Evolutionary conservation across 2,797 vertebrate species (phyloP), one percentile per base, ranked within the genome.

Genomic region (Periophthalmus magnuspinnatus): DNA sequence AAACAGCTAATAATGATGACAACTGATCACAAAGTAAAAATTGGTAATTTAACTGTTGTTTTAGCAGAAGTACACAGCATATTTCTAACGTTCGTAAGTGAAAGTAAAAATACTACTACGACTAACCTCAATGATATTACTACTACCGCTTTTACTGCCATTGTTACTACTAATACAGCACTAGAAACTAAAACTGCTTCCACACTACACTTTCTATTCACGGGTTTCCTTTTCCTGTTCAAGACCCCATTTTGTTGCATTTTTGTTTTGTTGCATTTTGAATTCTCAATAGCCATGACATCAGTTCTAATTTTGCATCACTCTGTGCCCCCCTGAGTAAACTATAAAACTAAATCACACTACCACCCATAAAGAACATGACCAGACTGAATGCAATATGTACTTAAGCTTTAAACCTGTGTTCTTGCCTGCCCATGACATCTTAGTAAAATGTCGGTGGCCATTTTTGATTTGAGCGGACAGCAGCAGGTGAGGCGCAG

Each of bases 1-100:
- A 50, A 4, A 17, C n/a, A n/a, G 41, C 55, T 62, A 16, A 76
- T 75, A 84, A 81, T 65, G 54, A 77, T 78, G 77, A 77, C 72
- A 68, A 10, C 68, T 74, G 72, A 73, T 77, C 74, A 77, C n/a
- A n/a, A n/a, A n/a, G n/a, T n/a, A n/a, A n/a, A 45, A 3, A 11
- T 45, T 28, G 28, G 28, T 28, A 28, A 3, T 28, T 28, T 28
- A 28, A 28, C 28, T 28, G 28, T 28, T 28, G 28, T 28, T 52
- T 21, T 21, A 50, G 50, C 50, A 52, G 7, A 21, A n/a, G n/a
- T 21, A 52, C 7, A 52, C n/a, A 3, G 50, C n/a, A 52, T 52
- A 8, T 52, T 52, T 21, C 8, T 2, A 50, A 17, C 16, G 17
- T 48, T 48, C 3, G 16, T n/a, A 7, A 8, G 19, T 50, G 19